Conservation (phyloP, 2,888 invertebrate genomes). For the Zonitis immaculata region DNA sequence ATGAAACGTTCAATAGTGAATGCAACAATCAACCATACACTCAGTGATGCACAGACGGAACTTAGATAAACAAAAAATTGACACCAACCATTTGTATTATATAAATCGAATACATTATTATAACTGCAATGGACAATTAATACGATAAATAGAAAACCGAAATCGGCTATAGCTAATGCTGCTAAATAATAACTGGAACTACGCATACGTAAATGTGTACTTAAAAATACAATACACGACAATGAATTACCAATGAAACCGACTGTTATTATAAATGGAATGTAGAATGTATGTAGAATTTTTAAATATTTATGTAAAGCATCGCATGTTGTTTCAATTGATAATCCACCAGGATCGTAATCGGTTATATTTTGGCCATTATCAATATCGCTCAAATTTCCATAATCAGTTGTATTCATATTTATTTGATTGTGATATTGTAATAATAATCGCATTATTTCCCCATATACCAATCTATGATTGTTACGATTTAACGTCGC, state of each 20-base stretch:
- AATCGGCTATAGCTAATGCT: slow-evolving; percentile 58
- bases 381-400: background rate
- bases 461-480: too few species aligned
- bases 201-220: slow-evolving; percentile 56
- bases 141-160: slow-evolving; percentile 55
- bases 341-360: slow-evolving; percentile 13
- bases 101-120: slow-evolving; percentile 49
- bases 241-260: slow-evolving; percentile 59
- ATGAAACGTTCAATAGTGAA: slow-evolving; percentile 67
- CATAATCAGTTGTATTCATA: too few species aligned
- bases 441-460: too few species aligned
- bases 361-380: slow-evolving; percentile 11
- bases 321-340: slow-evolving; percentile 10
- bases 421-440: too few species aligned
- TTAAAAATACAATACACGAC: slow-evolving; percentile 57
- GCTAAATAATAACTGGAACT: slow-evolving; percentile 63
- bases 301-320: slow-evolving; percentile 43
- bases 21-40: slow-evolving; percentile 66
- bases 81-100: slow-evolving; percentile 56
- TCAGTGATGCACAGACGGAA: slow-evolving; percentile 56
- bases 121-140: slow-evolving; percentile 54
- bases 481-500: slow-evolving; percentile 19
- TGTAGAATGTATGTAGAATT: slow-evolving; percentile 54
- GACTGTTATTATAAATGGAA: slow-evolving; percentile 55
- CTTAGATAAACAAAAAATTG: slow-evolving; percentile 41